These are phyloP conservation scores for Platycheirus rosarum DNA, from an alignment of 2,888 invertebrate genomes.

Conservation along the genomic window DNA sequence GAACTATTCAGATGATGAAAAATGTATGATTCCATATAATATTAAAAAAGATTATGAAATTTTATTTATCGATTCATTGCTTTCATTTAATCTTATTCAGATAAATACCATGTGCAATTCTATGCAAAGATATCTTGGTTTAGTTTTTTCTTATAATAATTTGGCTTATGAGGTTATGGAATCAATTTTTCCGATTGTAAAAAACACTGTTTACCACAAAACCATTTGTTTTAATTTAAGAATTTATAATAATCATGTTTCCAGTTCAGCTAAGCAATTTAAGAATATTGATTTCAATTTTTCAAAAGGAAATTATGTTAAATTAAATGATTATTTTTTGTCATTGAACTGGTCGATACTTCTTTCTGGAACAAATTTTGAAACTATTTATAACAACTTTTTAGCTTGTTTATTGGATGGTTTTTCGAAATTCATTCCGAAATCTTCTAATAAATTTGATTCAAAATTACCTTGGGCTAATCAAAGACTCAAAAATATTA, in stretches of 20 bases:
- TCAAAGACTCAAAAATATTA: not conserved
- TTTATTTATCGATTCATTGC: constrained; percentile 27
- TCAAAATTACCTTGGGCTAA: constrained; percentile 1
- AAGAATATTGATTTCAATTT: not conserved
- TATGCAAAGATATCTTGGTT: constrained; percentile 8
- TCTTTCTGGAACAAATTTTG: constrained; percentile 13
- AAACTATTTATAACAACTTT: constrained; percentile 5
- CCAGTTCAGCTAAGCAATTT: not conserved
- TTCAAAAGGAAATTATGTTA: not conserved
- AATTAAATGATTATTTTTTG: constrained; percentile 5
- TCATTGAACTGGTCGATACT: constrained; percentile 5
- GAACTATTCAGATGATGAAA: too few species aligned
- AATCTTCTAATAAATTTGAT: not conserved
- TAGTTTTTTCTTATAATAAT: constrained; percentile 2
- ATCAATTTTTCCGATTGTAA: not conserved
- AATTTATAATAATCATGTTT: not conserved
- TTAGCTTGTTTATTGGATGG: not conserved
- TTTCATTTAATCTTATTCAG: constrained; percentile 21
- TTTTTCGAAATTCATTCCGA: not conserved
- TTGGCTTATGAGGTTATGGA: not conserved
- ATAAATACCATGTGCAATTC: not conserved
- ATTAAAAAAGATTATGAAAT: constrained; percentile 40
- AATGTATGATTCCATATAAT: constrained; percentile 38
- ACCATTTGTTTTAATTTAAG: not conserved
- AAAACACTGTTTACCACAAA: not conserved